A percentile compares a stretch with the other conserved stretches of the same genome.
Evolutionary conservation across 2,113 vertebrate species (phyloP).

Genomic region (Poeciliopsis retropinna): DNA sequence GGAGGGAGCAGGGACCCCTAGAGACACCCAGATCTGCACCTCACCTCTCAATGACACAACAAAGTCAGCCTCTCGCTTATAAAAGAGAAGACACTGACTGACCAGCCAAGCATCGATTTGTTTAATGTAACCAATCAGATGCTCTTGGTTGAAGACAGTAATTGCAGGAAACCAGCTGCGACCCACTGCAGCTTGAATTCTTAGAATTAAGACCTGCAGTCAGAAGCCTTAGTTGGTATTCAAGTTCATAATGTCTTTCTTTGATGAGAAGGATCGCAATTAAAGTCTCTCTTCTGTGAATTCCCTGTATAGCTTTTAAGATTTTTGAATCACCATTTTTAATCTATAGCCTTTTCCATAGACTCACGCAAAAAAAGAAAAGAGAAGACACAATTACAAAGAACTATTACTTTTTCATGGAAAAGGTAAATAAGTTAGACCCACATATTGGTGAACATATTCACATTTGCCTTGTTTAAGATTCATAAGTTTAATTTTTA

Average conservation of each 20-base stretch:
- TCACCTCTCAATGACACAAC: constrained; percentile 71
- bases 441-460: not conserved
- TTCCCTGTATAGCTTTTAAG: not conserved
- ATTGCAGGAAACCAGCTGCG: constrained; percentile 28
- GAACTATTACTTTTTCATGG: not conserved
- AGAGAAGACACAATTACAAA: not conserved
- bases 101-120: constrained; percentile 62
- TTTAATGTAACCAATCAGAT: constrained; percentile 56
- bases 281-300: not conserved
- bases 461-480: not conserved
- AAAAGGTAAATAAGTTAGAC: constrained; percentile 1
- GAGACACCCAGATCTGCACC: constrained; percentile 55
- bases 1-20: constrained; percentile 61
- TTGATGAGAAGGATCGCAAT: not conserved
- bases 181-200: constrained; percentile 12
- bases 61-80: constrained; percentile 57
- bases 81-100: constrained; percentile 59
- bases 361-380: not conserved
- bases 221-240: not conserved
- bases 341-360: not conserved
- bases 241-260: not conserved
- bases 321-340: not conserved
- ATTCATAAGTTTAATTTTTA: not conserved
- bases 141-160: constrained; percentile 33
- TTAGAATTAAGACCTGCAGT: constrained; percentile 1